These are phyloP conservation scores for Stegostoma tigrinum DNA, from an alignment of 2,113 vertebrate species.

Conservation along the genomic window DNA sequence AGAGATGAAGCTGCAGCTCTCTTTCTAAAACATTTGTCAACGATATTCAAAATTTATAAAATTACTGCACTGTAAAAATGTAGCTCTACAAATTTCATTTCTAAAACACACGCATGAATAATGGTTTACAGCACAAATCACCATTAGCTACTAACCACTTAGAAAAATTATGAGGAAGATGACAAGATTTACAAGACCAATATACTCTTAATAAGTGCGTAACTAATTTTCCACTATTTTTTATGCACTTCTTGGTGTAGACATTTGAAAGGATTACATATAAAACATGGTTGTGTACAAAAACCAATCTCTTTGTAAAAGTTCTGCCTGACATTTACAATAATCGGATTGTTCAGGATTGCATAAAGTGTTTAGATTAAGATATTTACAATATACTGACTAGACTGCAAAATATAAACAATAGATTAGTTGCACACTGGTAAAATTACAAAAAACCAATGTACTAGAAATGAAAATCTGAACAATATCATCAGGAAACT, in stretches of 20 bases:
- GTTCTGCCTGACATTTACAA: background rate
- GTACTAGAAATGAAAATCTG: background rate
- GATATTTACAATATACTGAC: slow-evolving; percentile 15
- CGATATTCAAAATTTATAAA: background rate
- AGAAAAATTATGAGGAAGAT: background rate
- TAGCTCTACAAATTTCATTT: background rate
- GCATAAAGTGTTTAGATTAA: background rate
- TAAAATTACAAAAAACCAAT: background rate
- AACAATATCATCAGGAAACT: background rate
- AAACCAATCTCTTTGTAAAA: slow-evolving; percentile 15
- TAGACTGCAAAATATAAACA: background rate
- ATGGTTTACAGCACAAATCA: slow-evolving; percentile 22
- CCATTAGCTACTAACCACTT: slow-evolving; percentile 8
- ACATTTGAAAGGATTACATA: slow-evolving; percentile 12
- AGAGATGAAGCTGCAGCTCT: background rate
- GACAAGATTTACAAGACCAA: slow-evolving; percentile 28
- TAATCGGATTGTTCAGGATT: background rate
- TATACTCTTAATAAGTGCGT: background rate
- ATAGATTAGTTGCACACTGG: background rate
- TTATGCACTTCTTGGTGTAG: background rate
- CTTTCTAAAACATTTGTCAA: background rate
- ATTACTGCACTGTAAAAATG: background rate
- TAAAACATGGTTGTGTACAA: background rate
- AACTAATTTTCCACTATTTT: slow-evolving; percentile 31
- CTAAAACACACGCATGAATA: background rate